phyloP scores from a whole-genome alignment of 2,113 vertebrate genomes.

The Toxotes jaculatrix region DNA sequence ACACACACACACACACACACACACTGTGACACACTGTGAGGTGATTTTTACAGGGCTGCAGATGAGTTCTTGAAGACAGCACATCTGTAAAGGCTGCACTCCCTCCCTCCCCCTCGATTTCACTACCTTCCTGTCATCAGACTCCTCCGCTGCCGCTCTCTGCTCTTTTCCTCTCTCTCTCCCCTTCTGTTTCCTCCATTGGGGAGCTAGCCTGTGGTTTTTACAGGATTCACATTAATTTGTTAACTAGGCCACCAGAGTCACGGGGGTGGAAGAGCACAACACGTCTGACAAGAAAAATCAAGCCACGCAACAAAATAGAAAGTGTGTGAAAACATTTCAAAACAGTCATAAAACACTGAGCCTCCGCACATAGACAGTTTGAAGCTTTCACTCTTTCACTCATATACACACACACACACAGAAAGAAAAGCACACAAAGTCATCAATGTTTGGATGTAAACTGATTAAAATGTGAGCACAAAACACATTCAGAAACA shows the following conservation, averaged over 20 bases:
- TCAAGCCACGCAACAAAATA: conserved; percentile 8
- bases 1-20: conserved; percentile 21
- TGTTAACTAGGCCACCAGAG: conserved; percentile 69
- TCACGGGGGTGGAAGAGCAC: conserved; percentile 41
- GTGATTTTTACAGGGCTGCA: conserved; percentile 37
- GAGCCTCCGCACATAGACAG: not conserved
- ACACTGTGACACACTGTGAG: not conserved
- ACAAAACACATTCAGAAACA: not conserved
- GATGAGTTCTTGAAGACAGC: conserved; percentile 28
- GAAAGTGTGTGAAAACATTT: not conserved
- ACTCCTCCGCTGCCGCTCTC: not conserved
- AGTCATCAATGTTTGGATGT: not conserved
- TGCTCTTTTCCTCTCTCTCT: not conserved
- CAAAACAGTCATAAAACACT: not conserved
- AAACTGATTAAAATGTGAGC: conserved; percentile 5
- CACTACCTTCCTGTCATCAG: conserved; percentile 36
- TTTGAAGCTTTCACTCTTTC: not conserved
- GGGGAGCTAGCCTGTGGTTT: conserved; percentile 72
- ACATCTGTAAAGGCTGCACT: conserved; percentile 59
- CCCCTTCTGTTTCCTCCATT: conserved; percentile 13
- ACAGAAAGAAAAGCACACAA: not conserved
- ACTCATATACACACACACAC: not conserved
- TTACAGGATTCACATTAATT: conserved; percentile 69
- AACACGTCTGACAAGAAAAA: conserved; percentile 56
- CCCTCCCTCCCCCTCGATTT: conserved; percentile 22